These are phyloP conservation scores for Palloptera scutellata DNA, from an alignment of 2,888 invertebrate genomes.

Conservation along the genomic window DNA sequence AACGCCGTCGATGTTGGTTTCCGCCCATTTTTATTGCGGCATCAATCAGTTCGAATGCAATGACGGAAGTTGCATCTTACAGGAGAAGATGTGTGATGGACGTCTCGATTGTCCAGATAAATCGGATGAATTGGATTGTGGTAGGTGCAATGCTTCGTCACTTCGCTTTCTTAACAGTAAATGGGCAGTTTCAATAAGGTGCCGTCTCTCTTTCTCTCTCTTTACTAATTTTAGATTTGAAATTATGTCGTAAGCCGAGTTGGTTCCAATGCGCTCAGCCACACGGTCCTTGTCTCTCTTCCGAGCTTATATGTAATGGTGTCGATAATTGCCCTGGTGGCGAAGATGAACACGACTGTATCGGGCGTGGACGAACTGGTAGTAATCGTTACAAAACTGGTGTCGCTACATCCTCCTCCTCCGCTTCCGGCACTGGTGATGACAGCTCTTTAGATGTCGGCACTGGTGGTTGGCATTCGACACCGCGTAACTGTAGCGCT, in stretches of 20 bases:
- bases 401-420: neutral
- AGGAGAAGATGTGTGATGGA: slow-evolving; percentile 59
- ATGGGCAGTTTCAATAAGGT: neutral
- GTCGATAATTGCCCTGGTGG: slow-evolving; percentile 73
- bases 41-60: slow-evolving; percentile 67
- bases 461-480: slow-evolving; percentile 39
- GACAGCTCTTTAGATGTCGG: slow-evolving; percentile 32
- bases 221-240: slow-evolving; percentile 47
- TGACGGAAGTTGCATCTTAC: slow-evolving; percentile 62
- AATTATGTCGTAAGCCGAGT: slow-evolving; percentile 57
- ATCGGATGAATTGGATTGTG: slow-evolving; percentile 61
- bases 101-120: slow-evolving; percentile 57
- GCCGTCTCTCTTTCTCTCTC: neutral
- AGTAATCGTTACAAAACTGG: neutral
- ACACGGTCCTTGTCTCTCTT: slow-evolving; percentile 73
- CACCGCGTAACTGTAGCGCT: slow-evolving; percentile 50
- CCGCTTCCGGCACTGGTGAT: neutral
- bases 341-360: slow-evolving; percentile 69
- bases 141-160: slow-evolving; percentile 41
- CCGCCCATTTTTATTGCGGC: slow-evolving; percentile 51
- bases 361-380: slow-evolving; percentile 27
- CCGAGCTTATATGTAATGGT: slow-evolving; percentile 76
- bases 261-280: slow-evolving; percentile 60
- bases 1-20: slow-evolving; percentile 33
- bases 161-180: neutral